phyloP scores from a whole-genome alignment of 2,888 invertebrate species.

The Lasiommata megera region DNA sequence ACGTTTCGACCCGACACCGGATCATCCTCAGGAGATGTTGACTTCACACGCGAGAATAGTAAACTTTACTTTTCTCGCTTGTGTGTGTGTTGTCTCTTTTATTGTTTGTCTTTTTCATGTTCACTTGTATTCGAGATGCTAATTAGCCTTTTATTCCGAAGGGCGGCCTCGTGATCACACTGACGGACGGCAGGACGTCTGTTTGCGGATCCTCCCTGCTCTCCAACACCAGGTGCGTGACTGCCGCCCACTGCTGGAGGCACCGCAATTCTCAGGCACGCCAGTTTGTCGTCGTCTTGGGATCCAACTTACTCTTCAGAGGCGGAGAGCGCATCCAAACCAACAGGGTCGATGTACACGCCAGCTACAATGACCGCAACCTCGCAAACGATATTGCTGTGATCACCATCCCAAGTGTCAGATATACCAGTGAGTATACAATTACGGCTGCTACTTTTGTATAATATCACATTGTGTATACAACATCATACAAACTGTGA shows the following conservation, averaged over 20 bases:
- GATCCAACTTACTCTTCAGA: conserved; percentile 40
- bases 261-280: conserved; percentile 43
- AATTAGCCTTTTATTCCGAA: conserved; percentile 7
- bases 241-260: conserved; percentile 51
- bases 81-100: no score
- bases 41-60: no score
- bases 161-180: conserved; percentile 47
- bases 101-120: no score
- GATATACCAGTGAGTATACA: conserved; percentile 23
- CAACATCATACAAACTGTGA: no score
- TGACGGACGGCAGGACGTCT: conserved; percentile 40
- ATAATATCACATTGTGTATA: no score
- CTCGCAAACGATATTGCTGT: conserved; percentile 46
- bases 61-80: no score
- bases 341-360: conserved; percentile 38
- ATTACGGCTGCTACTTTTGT: no score
- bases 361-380: conserved; percentile 33
- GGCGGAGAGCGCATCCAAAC: conserved; percentile 43
- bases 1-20: no score
- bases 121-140: no score
- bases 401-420: conserved; percentile 31
- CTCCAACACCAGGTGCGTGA: conserved; percentile 41
- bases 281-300: conserved; percentile 49
- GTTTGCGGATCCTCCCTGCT: conserved; percentile 55
- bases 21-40: no score